phyloP scores from a whole-genome alignment of 1,140 invertebrate species.

The Ctenoplectra terminalis region DNA sequence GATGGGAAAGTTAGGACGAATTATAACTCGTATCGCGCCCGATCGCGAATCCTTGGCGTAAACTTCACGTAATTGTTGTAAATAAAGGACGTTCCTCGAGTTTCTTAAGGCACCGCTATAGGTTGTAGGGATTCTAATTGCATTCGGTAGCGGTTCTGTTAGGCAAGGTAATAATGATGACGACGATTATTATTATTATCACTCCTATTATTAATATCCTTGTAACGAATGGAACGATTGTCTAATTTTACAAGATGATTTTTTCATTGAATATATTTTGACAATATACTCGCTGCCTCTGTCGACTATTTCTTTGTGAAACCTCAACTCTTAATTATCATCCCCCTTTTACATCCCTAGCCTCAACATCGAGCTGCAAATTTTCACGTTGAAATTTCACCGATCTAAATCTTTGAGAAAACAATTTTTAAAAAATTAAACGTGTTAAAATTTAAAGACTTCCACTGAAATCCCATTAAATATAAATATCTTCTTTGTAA shows the following conservation, averaged over 20 bases:
- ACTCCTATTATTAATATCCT: conserved; percentile 69
- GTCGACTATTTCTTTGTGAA: conserved; percentile 27
- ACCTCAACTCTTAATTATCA: neutral
- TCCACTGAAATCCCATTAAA: no score
- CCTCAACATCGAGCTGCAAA: no score
- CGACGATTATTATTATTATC: conserved; percentile 72
- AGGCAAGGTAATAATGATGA: conserved; percentile 72
- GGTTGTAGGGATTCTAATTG: conserved; percentile 74
- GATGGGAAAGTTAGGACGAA: neutral
- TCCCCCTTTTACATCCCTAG: neutral
- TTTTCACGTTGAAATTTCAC: no score
- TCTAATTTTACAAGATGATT: conserved; percentile 78
- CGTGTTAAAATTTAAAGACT: neutral
- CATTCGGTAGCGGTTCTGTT: conserved; percentile 76
- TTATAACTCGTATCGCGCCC: conserved; percentile 26
- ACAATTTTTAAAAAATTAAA: no score
- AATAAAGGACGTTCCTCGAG: conserved; percentile 72
- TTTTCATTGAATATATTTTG: conserved; percentile 80
- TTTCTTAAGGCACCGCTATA: conserved; percentile 70
- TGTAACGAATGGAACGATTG: conserved; percentile 73
- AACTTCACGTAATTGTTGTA: conserved; percentile 61
- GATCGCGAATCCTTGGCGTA: conserved; percentile 43
- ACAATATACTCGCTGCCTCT: conserved; percentile 70
- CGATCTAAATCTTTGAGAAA: no score
- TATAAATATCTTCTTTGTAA: no score